Evolutionary conservation across 2,113 vertebrate genomes (phyloP), one percentile per base, ranked within the genome.

Genomic region (Protomyctophum bolini): DNA sequence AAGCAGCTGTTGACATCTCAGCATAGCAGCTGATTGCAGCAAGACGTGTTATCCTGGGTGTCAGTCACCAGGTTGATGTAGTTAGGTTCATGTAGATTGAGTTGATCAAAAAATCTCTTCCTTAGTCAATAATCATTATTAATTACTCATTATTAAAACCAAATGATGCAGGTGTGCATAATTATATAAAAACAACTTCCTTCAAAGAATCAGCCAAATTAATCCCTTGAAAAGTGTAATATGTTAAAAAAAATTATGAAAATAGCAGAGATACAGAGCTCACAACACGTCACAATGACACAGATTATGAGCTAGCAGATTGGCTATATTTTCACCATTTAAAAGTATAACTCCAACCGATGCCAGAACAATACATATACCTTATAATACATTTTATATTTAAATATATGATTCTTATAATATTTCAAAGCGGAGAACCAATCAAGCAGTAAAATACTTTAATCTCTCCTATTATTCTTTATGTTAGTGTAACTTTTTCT

Each of bases 11-110:
- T 74, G 75, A 76, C 55, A 69, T 69, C 49, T 68, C 83, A 73
- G 48, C 62, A 33, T 59, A 12, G 59, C 49, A 28, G 3, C 33
- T 41, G 15, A 78, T 75, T 84, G 83, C 74, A 68, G 73, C 76
- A 83, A 87, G 75, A 79, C 68, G 62, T 72, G 81, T 79, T 84
- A 80, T 87, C 75, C 82, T 58, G 47, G 52, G 9, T 54, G 70
- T 56, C 75, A 14, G 56, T 55, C 51, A 2, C 10, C 5, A 80
- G 21, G 21, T 21, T 21, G 21, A 21, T 21, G 21, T 70, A 73
- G 66, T 2, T 58, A 51, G 75, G 77, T 87, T 52, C 82, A 41
- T 41, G 33, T 41, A 41, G 33, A 41, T 41, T 41, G 21, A 21
- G 21, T 21, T 21, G 21, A 21, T 21, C 21, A 21, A 21, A 21